phyloP scores from a whole-genome alignment of 2,797 vertebrate genomes.

The Notamacropus eugenii region DNA sequence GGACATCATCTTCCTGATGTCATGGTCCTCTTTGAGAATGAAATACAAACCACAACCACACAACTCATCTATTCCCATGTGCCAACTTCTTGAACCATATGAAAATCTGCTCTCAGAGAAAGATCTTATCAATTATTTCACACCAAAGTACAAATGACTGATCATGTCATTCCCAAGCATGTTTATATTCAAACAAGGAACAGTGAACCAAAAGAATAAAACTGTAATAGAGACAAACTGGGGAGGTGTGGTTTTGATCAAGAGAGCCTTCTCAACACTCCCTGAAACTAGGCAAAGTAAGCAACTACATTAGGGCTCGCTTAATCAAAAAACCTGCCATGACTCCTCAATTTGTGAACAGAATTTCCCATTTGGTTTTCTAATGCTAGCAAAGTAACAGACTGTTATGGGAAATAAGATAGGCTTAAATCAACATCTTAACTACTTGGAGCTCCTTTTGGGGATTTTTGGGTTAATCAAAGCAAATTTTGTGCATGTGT shows the following conservation, averaged over 20 bases:
- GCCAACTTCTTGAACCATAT: no score
- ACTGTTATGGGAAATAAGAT: constrained; percentile 20
- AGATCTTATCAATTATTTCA: no score
- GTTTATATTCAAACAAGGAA: background rate
- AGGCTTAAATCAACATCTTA: background rate
- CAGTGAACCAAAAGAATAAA: background rate
- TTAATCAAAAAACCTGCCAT: background rate
- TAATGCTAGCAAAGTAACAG: background rate
- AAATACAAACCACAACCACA: no score
- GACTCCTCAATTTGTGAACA: background rate
- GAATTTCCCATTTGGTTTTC: background rate
- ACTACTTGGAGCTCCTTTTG: background rate
- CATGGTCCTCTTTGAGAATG: no score
- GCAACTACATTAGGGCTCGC: background rate
- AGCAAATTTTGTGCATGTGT: background rate
- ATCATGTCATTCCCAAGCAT: no score
- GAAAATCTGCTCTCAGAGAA: no score
- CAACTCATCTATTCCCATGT: background rate
- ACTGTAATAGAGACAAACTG: rapidly evolving
- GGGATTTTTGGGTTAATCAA: constrained; percentile 14
- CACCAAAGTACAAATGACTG: no score
- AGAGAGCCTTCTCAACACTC: background rate
- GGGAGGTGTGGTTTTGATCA: background rate
- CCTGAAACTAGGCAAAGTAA: background rate
- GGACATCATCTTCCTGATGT: no score